Evolutionary conservation across 2,888 invertebrate genomes (phyloP), one percentile per base, ranked within the genome.

Genomic region (Clepsis dumicolana): DNA sequence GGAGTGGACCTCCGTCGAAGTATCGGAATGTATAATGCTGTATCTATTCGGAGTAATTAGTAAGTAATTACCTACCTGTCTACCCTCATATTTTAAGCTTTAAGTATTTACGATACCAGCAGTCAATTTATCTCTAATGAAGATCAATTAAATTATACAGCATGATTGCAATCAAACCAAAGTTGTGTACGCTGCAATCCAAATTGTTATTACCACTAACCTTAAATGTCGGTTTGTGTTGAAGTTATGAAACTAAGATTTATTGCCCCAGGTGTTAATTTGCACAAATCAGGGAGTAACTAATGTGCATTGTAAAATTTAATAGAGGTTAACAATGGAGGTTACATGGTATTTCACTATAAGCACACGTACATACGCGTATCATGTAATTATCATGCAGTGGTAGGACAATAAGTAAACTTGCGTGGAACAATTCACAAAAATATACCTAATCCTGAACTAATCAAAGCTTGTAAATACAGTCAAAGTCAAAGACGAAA

Each of bases 231-330:
- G 32, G 32, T 32, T 56, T 52, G 27, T 44, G 56, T 54, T 41
- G 16, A 32, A 24, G 52, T 68, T 64, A 25, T 25, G 68, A 59
- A 64, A 64, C 59, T 41, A 53, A 44, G 56, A 68, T 64, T 59
- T 57, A 63, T 59, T 12, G 29, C 24, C 16, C 50, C 52, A 57
- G 63, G 56, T 63, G 57, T 48, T 56, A 27, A 63, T 52, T 53
- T 41, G 56, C 50, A 50, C 48, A 62, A 50, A 52, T 35, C 52
- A 35, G 4, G 25, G 1, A 32, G n/a, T 18, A 32, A 52, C 25
- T 52, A 35, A 44, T 44, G 29, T 27, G 44, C 16, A 8, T 66
- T 12, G 16, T 48, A 54, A 54, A 61, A 41, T 29, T 21, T 44
- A 16, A 25, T 16, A 53, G 18, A 61, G 29, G 53, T 35, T 32